phyloP scores from a whole-genome alignment of 2,888 invertebrate genomes.

The Amphipoea lucens region DNA sequence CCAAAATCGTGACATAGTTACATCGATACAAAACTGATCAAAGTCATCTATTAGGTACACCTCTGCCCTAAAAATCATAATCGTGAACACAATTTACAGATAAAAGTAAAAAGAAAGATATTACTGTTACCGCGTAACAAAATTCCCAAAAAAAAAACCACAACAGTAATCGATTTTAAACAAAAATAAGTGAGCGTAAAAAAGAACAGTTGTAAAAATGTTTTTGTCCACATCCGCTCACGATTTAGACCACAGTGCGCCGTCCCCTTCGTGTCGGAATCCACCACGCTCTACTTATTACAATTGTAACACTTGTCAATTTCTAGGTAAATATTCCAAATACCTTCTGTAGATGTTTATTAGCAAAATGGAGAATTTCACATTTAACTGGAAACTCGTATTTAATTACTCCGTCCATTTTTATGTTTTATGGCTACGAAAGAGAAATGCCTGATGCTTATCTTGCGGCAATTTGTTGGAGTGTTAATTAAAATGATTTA shows the following conservation, averaged over 20 bases:
- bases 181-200: background rate
- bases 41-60: background rate
- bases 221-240: conserved; percentile 51
- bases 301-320: conserved; percentile 85
- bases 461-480: conserved; percentile 43
- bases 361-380: conserved; percentile 30
- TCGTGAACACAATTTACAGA: conserved; percentile 16
- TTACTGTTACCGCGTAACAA: conserved; percentile 43
- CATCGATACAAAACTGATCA: background rate
- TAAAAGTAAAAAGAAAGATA: conserved; percentile 36
- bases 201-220: conserved; percentile 5
- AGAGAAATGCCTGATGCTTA: conserved; percentile 50
- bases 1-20: conserved; percentile 19
- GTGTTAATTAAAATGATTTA: conserved; percentile 44
- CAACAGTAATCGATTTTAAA: conserved; percentile 22
- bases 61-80: conserved; percentile 28
- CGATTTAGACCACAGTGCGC: conserved; percentile 64
- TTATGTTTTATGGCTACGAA: conserved; percentile 48
- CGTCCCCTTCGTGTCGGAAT: conserved; percentile 85
- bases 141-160: conserved; percentile 10
- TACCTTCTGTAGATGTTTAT: conserved; percentile 60
- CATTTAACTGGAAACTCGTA: conserved; percentile 44
- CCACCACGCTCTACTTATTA: conserved; percentile 83
- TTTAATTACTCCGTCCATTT: conserved; percentile 43
- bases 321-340: conserved; percentile 88